Evolutionary conservation across 2,888 invertebrate species (phyloP), one percentile per base, ranked within the genome.

Genomic region (Limnephilus auricula): DNA sequence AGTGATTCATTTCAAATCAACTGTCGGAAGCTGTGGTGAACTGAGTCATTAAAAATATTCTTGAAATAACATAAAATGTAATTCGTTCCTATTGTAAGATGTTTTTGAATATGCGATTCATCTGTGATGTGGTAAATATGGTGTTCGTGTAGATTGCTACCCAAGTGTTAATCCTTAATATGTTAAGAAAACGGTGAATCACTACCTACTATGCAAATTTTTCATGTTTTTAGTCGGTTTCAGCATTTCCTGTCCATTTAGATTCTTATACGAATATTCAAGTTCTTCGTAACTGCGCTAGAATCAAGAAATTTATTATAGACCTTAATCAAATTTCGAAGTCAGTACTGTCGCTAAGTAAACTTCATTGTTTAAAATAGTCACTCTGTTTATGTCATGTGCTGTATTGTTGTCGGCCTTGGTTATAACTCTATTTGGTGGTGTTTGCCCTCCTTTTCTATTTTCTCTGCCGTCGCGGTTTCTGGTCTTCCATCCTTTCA

Each of bases 41-140:
- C 78, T 88, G 87, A 88, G n/a, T 88, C 87, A 34, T 78, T 65
- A 82, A 86, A 86, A 86, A 86, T 50, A 65, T 86, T 86, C 86
- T 31, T 2, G 31, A 86, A 86, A 86, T 86, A 86, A 83, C 32
- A 31, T 80, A n/a, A 65, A 65, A 25, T 6, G 65, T n/a, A 65
- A 25, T 65, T 25, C 65, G 9, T 65, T 65, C 25, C 65, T n/a
- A 65, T 65, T 65, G 65, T 65, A 25, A 25, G 65, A 65, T 65
- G 9, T n/a, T 65, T 65, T 65, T 65, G 25, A 65, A 65, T 65
- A 25, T 65, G 65, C 65, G 65, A 65, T 25, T 25, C 65, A 65
- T 65, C 25, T 65, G 65, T 65, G 50, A 25, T 25, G 65, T 15
- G 18, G 50, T 50, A 18, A 50, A 50, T 50, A 50, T 50, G 15